Conservation (phyloP, 2,113 vertebrate genomes). For the Sardina pilchardus region DNA sequence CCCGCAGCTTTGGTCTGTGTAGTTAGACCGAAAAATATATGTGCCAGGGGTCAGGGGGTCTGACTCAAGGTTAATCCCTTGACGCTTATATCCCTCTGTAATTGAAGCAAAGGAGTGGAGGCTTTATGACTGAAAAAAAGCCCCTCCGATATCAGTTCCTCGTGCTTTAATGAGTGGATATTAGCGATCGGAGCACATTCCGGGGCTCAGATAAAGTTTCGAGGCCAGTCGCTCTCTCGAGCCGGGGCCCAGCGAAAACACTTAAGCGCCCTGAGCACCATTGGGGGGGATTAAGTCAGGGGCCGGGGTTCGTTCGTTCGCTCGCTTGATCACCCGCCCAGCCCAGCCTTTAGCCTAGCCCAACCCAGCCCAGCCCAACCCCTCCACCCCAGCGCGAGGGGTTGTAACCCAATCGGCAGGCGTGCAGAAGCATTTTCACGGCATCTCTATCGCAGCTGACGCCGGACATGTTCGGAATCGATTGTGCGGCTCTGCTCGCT, state of each 20-base stretch:
- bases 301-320: conserved; percentile 23
- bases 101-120: neutral
- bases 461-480: conserved; percentile 52
- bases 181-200: conserved; percentile 13
- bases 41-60: neutral
- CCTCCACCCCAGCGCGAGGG: conserved; percentile 21
- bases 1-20: neutral
- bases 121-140: conserved; percentile 11
- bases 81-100: conserved; percentile 24
- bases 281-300: conserved; percentile 44
- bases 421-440: conserved; percentile 52
- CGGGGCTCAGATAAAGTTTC: conserved; percentile 39
- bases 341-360: too few species aligned
- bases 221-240: neutral
- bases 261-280: conserved; percentile 41
- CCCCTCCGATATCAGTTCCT: conserved; percentile 12
- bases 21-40: neutral
- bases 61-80: conserved; percentile 6
- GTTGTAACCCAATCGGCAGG: conserved; percentile 50
- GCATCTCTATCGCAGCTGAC: conserved; percentile 56
- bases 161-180: neutral
- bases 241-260: conserved; percentile 52
- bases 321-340: neutral
- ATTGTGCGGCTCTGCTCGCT: conserved; percentile 27
- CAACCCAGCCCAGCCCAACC: neutral